Evolutionary conservation across 2,797 vertebrate genomes (phyloP).

Genomic region (Danio tinwini): DNA sequence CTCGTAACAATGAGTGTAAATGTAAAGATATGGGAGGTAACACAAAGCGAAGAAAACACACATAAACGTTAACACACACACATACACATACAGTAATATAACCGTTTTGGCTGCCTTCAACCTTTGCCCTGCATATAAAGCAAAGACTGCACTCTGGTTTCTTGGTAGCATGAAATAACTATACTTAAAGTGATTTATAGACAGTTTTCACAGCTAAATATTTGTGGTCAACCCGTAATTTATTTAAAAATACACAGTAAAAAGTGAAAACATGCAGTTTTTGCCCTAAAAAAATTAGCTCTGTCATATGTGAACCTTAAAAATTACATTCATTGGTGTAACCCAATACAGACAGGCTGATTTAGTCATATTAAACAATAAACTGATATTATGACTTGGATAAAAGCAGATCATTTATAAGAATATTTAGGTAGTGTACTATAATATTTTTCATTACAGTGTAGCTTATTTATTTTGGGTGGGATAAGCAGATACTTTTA

Average conservation of each 20-base stretch:
- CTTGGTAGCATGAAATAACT: constrained; percentile 35
- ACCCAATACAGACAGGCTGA: not conserved
- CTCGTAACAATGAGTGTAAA: constrained; percentile 58
- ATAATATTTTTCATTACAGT: not conserved
- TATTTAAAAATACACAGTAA: constrained; percentile 33
- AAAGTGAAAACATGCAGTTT: constrained; percentile 11
- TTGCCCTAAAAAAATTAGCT: constrained; percentile 2
- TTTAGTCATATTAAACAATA: constrained; percentile 10
- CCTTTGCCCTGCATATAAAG: constrained; percentile 13
- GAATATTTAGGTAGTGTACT: constrained; percentile 10
- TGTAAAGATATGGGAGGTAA: constrained; percentile 27
- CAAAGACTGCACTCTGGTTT: not conserved
- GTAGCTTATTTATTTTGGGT: not conserved
- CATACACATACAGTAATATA: not conserved
- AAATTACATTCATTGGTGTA: not conserved
- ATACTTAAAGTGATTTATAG: constrained; percentile 38
- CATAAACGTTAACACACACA: not conserved
- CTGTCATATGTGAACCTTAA: not conserved
- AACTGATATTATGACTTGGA: not conserved
- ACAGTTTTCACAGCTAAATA: constrained; percentile 31
- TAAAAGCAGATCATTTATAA: not conserved
- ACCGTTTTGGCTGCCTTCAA: constrained; percentile 11
- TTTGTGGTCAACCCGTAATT: constrained; percentile 28
- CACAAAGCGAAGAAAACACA: constrained; percentile 27
- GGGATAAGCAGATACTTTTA: not conserved